Evolutionary conservation across 2,797 vertebrate genomes (phyloP).

Genomic region (Sebastes kiyomatsui): DNA sequence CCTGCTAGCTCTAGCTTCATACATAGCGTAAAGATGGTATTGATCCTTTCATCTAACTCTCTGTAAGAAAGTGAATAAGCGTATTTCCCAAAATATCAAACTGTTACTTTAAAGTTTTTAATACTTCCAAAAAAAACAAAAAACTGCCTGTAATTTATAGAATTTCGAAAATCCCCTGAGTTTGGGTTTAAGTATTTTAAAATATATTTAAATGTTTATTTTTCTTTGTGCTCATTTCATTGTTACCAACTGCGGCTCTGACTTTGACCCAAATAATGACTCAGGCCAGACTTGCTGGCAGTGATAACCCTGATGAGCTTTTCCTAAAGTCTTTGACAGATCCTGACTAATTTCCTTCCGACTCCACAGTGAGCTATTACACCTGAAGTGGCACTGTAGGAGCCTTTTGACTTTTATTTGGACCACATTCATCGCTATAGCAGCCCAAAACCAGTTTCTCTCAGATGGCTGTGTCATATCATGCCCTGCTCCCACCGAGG

Average conservation of each 20-base stretch:
- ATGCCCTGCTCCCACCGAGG: slow-evolving; percentile 1
- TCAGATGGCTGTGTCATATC: slow-evolving; percentile 11
- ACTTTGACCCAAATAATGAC: not conserved
- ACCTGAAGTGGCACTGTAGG: not conserved
- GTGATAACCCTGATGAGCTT: not conserved
- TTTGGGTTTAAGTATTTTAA: not conserved
- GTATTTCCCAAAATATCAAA: not conserved
- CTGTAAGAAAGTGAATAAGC: not conserved
- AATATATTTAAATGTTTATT: not conserved
- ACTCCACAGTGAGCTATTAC: not conserved
- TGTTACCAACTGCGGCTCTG: not conserved
- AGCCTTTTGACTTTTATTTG: not conserved
- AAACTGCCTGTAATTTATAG: not conserved
- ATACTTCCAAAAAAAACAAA: not conserved
- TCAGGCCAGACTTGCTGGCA: not conserved
- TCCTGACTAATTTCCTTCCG: not conserved
- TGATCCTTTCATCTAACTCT: not conserved
- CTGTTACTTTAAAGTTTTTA: not conserved
- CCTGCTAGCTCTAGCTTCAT: not conserved
- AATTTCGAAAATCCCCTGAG: not conserved
- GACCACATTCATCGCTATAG: not conserved
- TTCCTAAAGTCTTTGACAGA: not conserved
- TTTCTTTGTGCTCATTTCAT: not conserved
- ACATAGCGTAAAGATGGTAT: not conserved
- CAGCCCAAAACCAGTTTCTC: slow-evolving; percentile 4